phyloP scores from a whole-genome alignment of 2,113 vertebrate species.

The Leptosomus discolor region DNA sequence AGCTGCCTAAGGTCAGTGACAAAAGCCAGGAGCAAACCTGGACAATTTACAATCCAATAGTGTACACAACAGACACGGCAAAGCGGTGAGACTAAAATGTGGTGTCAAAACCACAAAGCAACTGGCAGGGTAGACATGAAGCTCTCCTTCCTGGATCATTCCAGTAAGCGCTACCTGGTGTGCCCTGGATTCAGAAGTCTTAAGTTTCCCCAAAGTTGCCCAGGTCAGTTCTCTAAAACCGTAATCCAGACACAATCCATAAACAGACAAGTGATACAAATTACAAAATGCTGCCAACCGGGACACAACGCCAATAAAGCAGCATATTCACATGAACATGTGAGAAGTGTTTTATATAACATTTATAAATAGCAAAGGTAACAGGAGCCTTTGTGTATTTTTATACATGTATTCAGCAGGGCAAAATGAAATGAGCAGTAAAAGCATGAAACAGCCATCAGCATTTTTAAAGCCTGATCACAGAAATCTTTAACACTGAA shows the following conservation, averaged over 20 bases:
- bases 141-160: background rate
- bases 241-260: background rate
- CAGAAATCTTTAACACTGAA: background rate
- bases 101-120: background rate
- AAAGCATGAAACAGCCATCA: background rate
- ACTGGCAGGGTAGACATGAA: background rate
- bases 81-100: background rate
- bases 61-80: background rate
- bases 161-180: fast-evolving
- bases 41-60: background rate
- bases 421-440: background rate
- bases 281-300: background rate
- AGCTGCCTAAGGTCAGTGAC: background rate
- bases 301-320: background rate
- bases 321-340: background rate
- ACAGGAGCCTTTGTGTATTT: background rate
- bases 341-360: background rate
- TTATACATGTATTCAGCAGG: background rate
- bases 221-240: background rate
- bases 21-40: background rate
- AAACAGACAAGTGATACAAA: background rate
- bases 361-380: background rate
- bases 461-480: background rate
- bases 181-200: background rate
- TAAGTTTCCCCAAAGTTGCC: background rate